These are phyloP conservation scores for Hypotaenidia philippensis DNA, from an alignment of 2,797 vertebrate species.

Conservation along the genomic window DNA sequence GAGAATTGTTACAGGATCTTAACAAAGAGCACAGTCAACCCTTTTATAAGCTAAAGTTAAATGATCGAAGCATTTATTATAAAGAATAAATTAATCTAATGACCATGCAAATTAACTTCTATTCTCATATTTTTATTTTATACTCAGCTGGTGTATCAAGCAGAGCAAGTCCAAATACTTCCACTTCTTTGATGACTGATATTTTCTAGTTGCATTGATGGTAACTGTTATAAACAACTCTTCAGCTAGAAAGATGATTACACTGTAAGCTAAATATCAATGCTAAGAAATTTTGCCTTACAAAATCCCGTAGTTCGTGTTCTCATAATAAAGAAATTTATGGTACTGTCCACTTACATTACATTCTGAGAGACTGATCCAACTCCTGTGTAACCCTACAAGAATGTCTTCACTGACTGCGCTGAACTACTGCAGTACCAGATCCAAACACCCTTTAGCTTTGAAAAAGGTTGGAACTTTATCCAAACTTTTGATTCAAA, in stretches of 20 bases:
- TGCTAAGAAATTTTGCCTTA: not conserved
- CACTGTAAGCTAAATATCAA: not conserved
- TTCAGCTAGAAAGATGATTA: not conserved
- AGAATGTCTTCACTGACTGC: not conserved
- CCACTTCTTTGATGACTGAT: not conserved
- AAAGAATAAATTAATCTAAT: not conserved
- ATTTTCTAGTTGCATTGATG: not conserved
- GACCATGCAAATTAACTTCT: not conserved
- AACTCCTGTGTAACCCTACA: not conserved
- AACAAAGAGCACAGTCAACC: constrained; percentile 7
- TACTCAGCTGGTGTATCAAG: not conserved
- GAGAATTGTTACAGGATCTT: constrained; percentile 11
- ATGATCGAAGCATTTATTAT: not conserved
- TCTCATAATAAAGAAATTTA: not conserved
- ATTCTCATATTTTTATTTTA: not conserved
- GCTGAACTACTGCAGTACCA: not conserved
- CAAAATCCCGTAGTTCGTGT: not conserved
- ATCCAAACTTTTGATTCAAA: not conserved
- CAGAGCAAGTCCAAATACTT: not conserved
- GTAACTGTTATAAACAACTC: not conserved
- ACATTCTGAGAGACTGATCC: not conserved
- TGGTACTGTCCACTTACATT: not conserved
- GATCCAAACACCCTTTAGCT: not conserved
- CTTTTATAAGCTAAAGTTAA: not conserved
- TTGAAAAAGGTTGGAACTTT: not conserved